These are phyloP conservation scores for Myotis planiceps DNA, from an alignment of 2,797 vertebrate genomes.

Conservation along the genomic window DNA sequence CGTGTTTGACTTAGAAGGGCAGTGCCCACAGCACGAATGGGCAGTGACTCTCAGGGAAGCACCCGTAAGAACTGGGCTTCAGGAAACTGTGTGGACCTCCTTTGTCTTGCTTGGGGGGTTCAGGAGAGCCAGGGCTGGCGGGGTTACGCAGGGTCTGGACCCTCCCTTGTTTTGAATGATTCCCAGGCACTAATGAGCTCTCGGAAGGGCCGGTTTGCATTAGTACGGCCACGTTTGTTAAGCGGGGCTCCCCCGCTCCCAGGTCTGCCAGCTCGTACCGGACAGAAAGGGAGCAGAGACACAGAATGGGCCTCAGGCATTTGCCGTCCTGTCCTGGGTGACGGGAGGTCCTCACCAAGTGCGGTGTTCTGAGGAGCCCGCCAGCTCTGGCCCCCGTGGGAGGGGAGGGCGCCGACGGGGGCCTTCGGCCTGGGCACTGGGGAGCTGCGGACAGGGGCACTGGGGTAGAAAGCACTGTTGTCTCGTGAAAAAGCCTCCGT, in stretches of 20 bases:
- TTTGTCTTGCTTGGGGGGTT: background rate
- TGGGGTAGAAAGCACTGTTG: background rate
- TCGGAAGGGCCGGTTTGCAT: constrained; percentile 61
- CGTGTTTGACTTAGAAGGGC: background rate
- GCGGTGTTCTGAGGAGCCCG: background rate
- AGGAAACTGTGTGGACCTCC: background rate
- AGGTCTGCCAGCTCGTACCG: constrained; percentile 61
- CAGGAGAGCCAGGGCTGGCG: background rate
- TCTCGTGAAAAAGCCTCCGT: background rate
- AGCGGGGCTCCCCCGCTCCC: constrained; percentile 7
- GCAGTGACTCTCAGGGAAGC: background rate
- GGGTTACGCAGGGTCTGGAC: background rate
- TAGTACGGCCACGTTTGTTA: constrained; percentile 40
- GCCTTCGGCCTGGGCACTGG: background rate
- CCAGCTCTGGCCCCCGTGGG: background rate
- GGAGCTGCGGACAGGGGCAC: background rate
- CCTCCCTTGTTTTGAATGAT: constrained; percentile 38
- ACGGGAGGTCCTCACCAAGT: background rate
- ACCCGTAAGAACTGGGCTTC: background rate
- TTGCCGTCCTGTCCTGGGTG: constrained; percentile 39
- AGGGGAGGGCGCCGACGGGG: background rate
- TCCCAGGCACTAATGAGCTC: constrained; percentile 66
- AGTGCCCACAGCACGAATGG: background rate
- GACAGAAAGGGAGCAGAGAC: background rate
- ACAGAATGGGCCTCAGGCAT: background rate